Conservation (phyloP, 2,113 vertebrate genomes). For the Actenoides lindsayi region DNA sequence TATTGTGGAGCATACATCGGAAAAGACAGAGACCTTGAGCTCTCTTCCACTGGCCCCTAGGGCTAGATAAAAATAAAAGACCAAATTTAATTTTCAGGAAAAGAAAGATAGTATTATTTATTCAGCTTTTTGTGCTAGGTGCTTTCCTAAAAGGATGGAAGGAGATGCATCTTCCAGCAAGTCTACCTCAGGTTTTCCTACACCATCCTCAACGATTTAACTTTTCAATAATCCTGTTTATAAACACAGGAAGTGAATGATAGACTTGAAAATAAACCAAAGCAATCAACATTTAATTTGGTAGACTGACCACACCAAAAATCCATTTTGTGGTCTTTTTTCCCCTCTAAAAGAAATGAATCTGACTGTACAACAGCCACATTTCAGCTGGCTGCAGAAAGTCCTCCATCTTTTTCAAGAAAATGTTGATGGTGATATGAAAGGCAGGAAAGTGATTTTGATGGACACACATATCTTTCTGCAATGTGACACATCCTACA, state of each 20-base stretch:
- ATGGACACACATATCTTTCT: background rate
- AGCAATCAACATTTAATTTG: background rate
- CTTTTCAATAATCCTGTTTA: background rate
- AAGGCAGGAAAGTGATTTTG: background rate
- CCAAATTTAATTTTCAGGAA: background rate
- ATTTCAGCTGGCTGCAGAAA: slow-evolving; percentile 5
- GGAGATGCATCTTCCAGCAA: background rate
- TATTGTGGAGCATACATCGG: fast-evolving
- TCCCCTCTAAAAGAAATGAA: background rate
- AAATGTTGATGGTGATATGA: background rate
- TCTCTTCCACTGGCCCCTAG: background rate
- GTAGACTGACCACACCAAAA: background rate
- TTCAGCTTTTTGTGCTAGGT: background rate
- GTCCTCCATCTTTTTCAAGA: background rate
- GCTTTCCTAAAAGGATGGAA: background rate
- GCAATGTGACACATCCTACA: background rate
- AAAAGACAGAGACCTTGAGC: background rate
- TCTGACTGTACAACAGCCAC: background rate
- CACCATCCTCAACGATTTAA: background rate
- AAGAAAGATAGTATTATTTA: background rate
- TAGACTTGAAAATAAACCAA: background rate
- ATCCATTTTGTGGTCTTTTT: background rate
- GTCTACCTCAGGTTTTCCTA: background rate
- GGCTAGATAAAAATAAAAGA: background rate
- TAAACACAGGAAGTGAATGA: background rate